These are phyloP conservation scores for Agriopis leucophaearia DNA, from an alignment of 2,888 invertebrate species.

Conservation along the genomic window DNA sequence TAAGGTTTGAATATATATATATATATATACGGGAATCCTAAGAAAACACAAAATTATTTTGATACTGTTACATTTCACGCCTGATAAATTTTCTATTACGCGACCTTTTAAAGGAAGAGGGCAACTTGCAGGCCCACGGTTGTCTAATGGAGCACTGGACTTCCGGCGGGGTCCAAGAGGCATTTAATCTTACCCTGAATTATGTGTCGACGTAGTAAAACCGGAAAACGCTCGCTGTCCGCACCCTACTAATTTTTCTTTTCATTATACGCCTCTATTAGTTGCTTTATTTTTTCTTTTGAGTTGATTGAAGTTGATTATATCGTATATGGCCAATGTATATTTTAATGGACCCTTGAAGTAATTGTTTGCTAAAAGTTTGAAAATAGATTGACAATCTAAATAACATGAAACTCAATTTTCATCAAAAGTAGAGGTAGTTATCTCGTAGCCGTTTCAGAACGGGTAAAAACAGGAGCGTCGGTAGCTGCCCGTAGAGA, in stretches of 20 bases:
- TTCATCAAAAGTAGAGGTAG: constrained; percentile 25
- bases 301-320: constrained; percentile 11
- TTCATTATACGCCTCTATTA: constrained; percentile 68
- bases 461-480: constrained; percentile 67
- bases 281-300: constrained; percentile 55
- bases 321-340: background rate
- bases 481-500: constrained; percentile 56
- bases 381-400: constrained; percentile 16
- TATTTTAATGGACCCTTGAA: background rate
- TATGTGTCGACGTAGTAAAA: constrained; percentile 81
- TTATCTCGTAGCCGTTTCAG: constrained; percentile 51
- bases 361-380: background rate
- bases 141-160: constrained; percentile 76
- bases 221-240: constrained; percentile 76
- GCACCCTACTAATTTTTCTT: constrained; percentile 75
- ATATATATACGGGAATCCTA: too few species aligned
- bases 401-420: constrained; percentile 36
- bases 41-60: background rate
- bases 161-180: constrained; percentile 79
- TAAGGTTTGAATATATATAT: too few species aligned
- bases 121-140: constrained; percentile 50
- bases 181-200: constrained; percentile 83
- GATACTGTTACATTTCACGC: background rate
- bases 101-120: constrained; percentile 26
- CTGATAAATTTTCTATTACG: constrained; percentile 10